Conservation (phyloP, 2,113 vertebrate genomes). For the Chaetorhynchus papuensis region DNA sequence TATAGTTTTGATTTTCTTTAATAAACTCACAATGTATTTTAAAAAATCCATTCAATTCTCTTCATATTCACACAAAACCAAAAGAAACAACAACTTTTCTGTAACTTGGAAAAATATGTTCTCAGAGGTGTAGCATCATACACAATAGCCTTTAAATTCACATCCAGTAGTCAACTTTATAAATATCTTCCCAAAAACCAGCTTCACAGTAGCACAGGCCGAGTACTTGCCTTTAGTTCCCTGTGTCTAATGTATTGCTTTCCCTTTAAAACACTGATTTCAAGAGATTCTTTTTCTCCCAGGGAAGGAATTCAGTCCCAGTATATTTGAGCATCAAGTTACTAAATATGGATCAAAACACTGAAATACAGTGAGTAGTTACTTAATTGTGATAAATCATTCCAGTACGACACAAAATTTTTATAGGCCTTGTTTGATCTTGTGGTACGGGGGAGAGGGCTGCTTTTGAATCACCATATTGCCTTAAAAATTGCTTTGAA, state of each 20-base stretch:
- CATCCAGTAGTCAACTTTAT: background rate
- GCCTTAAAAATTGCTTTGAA: background rate
- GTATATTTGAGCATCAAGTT: background rate
- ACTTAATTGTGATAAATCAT: background rate
- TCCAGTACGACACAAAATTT: background rate
- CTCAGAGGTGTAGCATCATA: background rate
- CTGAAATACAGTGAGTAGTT: background rate
- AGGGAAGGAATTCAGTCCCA: background rate
- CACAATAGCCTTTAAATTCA: background rate
- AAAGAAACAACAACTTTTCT: background rate
- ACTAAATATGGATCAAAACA: background rate
- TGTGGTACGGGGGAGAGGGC: too few relatives aligned
- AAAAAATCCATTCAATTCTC: background rate
- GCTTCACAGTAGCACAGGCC: background rate
- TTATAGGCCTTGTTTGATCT: background rate
- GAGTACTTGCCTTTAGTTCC: background rate
- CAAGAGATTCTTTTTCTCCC: background rate
- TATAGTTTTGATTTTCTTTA: background rate
- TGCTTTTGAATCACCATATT: background rate
- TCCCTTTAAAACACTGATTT: background rate
- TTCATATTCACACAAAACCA: background rate
- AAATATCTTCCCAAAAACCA: background rate
- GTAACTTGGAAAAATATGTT: background rate
- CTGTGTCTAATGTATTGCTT: background rate
- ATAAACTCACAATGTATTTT: background rate